Conservation (phyloP, 2,888 invertebrate species). For the Branchellion lobata region DNA sequence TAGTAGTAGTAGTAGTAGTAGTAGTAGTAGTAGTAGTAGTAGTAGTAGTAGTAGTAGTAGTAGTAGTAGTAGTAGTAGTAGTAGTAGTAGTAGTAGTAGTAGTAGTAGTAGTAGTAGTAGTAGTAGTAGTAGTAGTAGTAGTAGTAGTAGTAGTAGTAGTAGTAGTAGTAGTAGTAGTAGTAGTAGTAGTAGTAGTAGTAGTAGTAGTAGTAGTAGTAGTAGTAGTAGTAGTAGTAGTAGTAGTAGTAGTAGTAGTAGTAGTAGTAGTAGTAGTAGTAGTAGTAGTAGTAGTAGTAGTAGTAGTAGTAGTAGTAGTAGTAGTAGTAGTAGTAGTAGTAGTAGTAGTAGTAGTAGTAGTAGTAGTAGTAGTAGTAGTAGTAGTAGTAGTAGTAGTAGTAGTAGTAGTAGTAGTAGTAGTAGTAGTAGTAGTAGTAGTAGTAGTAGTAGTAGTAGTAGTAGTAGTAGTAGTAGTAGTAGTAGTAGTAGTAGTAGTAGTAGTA, state of each 20-base stretch:
- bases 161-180: constrained; percentile 14
- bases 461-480: constrained; percentile 14
- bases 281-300: constrained; percentile 14
- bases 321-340: constrained; percentile 14
- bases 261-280: constrained; percentile 14
- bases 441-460: constrained; percentile 14
- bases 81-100: constrained; percentile 14
- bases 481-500: constrained; percentile 14
- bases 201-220: constrained; percentile 14
- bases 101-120: constrained; percentile 14
- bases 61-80: constrained; percentile 14
- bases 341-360: constrained; percentile 14
- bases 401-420: constrained; percentile 14
- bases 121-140: constrained; percentile 14
- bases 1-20: constrained; percentile 21
- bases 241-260: constrained; percentile 14
- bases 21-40: constrained; percentile 14
- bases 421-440: constrained; percentile 14
- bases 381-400: constrained; percentile 14
- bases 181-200: constrained; percentile 14
- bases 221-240: constrained; percentile 14
- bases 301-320: constrained; percentile 14
- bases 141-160: constrained; percentile 14
- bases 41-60: constrained; percentile 14
- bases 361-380: constrained; percentile 14